Base-by-base conservation (phyloP, 1,140 invertebrate genomes). In the Orchesella cincta region DNA sequence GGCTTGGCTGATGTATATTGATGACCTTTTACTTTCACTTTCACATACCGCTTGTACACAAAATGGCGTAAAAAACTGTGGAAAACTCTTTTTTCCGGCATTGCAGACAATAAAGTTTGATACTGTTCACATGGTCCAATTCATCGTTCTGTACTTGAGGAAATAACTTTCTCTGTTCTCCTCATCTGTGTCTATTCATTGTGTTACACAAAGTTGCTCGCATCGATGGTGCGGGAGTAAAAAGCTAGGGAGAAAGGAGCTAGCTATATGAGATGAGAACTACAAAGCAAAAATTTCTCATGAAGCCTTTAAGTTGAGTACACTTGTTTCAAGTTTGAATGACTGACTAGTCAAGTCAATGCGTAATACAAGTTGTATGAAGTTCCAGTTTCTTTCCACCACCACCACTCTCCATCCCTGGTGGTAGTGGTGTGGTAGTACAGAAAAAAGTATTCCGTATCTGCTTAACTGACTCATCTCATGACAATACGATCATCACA, bases 101-200 rank as follows among this genome's bases (percentile, higher is more conserved):
- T 81, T 77, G 77, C 73, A 77, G 72, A 78, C 79, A 78, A 78
- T 81, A 81, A 81, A 81, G 80, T 81, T 81, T 81, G 77, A 81
- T 78, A 71, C 72, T 76, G 77, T 79, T 81, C 80, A 79, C 80
- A 81, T 75, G 80, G 77, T 75, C 62, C 72, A 81, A 81, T 79
- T 81, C 71, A 73, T 79, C 73, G 52, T 70, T 52, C 54, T 31
- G 28, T 76, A 76, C 76, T 78, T 70, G 51, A 76, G 79, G 77
- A 81, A 80, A 76, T 78, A 80, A 80, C 76, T 76, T 76, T 76
- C 74, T 74, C 33, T 76, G n/a, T n/a, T n/a, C n/a, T n/a, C 34
- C 8, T 54, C 29, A 20, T 23, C 29, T 5, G 18, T n/a, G 23
- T 57, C 52, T 57, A n/a, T 57, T 57, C 52, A 57, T 57, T 57